Evolutionary conservation across 2,888 invertebrate genomes (phyloP).

Genomic region (Vanessa cardui): DNA sequence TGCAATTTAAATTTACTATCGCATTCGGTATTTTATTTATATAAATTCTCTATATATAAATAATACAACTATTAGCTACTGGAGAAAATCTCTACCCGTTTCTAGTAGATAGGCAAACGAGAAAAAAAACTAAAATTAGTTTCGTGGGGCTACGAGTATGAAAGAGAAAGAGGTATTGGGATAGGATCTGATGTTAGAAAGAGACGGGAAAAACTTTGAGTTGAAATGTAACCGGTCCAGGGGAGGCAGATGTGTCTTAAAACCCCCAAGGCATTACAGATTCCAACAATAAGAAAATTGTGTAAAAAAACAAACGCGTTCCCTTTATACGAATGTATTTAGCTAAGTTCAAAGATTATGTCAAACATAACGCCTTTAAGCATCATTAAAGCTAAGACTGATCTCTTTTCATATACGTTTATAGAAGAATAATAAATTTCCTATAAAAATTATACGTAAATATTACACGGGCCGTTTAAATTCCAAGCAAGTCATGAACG

Average conservation of each 20-base stretch:
- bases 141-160: slow-evolving; percentile 62
- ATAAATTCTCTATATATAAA: slow-evolving; percentile 48
- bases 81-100: slow-evolving; percentile 47
- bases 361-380: no score
- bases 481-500: slow-evolving; percentile 2
- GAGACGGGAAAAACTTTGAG: slow-evolving; percentile 60
- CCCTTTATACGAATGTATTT: neutral
- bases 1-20: no score
- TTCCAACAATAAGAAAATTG: slow-evolving; percentile 75
- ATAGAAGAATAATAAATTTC: neutral
- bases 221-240: slow-evolving; percentile 75
- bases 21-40: neutral
- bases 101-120: slow-evolving; percentile 67
- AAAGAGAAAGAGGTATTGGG: slow-evolving; percentile 51
- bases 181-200: slow-evolving; percentile 47
- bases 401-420: neutral
- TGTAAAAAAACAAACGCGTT: slow-evolving; percentile 39
- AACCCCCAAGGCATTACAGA: slow-evolving; percentile 74
- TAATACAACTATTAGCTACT: slow-evolving; percentile 45
- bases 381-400: no score
- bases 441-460: neutral
- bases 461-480: slow-evolving; percentile 2
- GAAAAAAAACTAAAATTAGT: slow-evolving; percentile 73
- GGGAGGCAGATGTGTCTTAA: slow-evolving; percentile 77
- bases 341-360: no score